Evolutionary conservation across 2,113 vertebrate genomes (phyloP).

Genomic region (Dromaius novaehollandiae): DNA sequence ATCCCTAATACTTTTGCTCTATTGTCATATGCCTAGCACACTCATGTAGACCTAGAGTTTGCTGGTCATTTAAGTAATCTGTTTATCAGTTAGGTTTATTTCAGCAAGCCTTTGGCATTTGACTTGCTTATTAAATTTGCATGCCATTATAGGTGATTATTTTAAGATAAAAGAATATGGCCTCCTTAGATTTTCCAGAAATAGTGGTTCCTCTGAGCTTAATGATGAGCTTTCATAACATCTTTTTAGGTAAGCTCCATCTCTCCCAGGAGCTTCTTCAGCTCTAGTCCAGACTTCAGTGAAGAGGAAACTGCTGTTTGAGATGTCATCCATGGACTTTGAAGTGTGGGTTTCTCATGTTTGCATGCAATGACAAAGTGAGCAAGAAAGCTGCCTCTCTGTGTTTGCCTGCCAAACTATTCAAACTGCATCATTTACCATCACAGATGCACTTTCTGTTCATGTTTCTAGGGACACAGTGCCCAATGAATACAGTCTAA

Average conservation of each 20-base stretch:
- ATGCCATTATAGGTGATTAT: neutral
- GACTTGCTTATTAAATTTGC: neutral
- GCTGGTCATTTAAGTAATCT: neutral
- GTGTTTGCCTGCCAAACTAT: neutral
- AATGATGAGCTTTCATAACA: neutral
- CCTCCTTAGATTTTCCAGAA: neutral
- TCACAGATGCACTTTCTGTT: neutral
- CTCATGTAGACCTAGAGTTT: neutral
- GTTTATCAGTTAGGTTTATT: constrained; percentile 2
- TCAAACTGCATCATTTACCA: neutral
- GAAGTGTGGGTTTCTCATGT: constrained; percentile 15
- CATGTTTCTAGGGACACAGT: neutral
- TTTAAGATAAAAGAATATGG: neutral
- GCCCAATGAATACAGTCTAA: neutral
- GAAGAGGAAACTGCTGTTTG: neutral
- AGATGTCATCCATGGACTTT: neutral
- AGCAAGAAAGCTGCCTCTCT: neutral
- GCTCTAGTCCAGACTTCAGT: neutral
- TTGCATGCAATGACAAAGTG: neutral
- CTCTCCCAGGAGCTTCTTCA: neutral
- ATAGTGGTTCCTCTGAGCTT: neutral
- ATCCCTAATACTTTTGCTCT: neutral
- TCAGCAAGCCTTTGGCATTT: neutral
- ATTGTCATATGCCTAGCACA: neutral
- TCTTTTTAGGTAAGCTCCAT: neutral